These are phyloP conservation scores for Pseudoatta argentina DNA, from an alignment of 1,140 invertebrate species.

Conservation along the genomic window DNA sequence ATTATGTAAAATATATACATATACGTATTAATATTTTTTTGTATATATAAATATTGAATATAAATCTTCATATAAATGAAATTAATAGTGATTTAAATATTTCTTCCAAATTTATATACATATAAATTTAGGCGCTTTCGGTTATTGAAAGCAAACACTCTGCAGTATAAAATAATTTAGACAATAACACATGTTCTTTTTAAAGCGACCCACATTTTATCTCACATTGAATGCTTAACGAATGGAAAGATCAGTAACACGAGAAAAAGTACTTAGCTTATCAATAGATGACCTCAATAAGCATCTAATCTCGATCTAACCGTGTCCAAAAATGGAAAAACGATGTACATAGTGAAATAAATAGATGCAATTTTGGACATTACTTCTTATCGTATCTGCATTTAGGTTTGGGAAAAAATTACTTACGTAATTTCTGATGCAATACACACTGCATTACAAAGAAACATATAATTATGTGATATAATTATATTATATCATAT, in stretches of 20 bases:
- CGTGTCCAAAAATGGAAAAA: conserved; percentile 40
- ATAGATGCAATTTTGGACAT: neutral
- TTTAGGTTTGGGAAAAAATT: neutral
- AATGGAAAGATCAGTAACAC: conserved; percentile 53
- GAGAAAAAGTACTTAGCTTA: conserved; percentile 60
- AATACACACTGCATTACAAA: neutral
- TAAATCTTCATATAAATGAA: neutral
- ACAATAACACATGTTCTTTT: conserved; percentile 25
- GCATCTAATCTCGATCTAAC: conserved; percentile 33
- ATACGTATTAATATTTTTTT: neutral
- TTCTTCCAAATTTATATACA: neutral
- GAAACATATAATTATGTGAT: conserved; percentile 1
- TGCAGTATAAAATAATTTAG: conserved; percentile 20
- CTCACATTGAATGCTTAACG: conserved; percentile 24
- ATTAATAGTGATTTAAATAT: neutral
- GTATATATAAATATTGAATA: neutral
- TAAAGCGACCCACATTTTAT: conserved; percentile 48
- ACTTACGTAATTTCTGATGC: too few species aligned
- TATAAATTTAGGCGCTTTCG: neutral
- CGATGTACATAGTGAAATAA: neutral
- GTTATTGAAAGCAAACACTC: neutral
- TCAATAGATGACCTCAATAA: conserved; percentile 54
- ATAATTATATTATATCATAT: neutral
- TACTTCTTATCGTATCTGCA: neutral
- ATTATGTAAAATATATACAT: too few species aligned